phyloP scores from a whole-genome alignment of 1,140 invertebrate genomes.

The Pararge aegeria region DNA sequence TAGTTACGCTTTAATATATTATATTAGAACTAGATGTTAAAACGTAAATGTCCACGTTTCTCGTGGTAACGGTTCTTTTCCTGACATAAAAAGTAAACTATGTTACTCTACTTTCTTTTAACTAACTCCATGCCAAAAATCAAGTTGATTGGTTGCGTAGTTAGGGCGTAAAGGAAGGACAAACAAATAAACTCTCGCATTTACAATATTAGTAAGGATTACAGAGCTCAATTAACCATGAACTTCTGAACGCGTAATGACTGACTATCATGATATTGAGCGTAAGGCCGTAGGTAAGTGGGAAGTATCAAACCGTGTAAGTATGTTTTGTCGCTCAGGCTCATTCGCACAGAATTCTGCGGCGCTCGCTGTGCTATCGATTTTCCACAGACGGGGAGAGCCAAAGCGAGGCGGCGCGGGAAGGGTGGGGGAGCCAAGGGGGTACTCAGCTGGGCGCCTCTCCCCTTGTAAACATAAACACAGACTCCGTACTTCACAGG shows the following conservation, averaged over 20 bases:
- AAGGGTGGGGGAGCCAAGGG: conserved; percentile 26
- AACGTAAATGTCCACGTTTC: too few species aligned
- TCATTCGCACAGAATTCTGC: conserved; percentile 59
- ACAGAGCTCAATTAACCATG: background rate
- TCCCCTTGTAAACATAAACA: conserved; percentile 75
- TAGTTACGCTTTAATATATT: too few species aligned
- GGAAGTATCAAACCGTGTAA: conserved; percentile 22
- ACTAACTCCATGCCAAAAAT: too few species aligned
- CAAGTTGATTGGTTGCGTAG: too few species aligned
- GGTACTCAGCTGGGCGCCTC: conserved; percentile 56
- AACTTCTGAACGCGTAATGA: background rate
- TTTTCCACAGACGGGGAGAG: conserved; percentile 57
- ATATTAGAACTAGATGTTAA: too few species aligned
- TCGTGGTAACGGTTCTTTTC: too few species aligned
- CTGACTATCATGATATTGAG: conserved; percentile 8
- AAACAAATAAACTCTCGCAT: too few species aligned
- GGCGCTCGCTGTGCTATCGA: conserved; percentile 65
- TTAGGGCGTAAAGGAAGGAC: too few species aligned
- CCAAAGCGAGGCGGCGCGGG: conserved; percentile 25
- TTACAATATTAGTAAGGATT: too few species aligned
- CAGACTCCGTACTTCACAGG: conserved; percentile 57
- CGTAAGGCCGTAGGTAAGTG: conserved; percentile 5
- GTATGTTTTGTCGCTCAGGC: conserved; percentile 50
- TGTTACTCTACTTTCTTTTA: too few species aligned
- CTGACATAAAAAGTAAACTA: too few species aligned